A percentile compares a stretch with the other conserved stretches of the same genome.
Conservation (phyloP, 1,140 invertebrate species). For the Dendroctonus ponderosae region DNA sequence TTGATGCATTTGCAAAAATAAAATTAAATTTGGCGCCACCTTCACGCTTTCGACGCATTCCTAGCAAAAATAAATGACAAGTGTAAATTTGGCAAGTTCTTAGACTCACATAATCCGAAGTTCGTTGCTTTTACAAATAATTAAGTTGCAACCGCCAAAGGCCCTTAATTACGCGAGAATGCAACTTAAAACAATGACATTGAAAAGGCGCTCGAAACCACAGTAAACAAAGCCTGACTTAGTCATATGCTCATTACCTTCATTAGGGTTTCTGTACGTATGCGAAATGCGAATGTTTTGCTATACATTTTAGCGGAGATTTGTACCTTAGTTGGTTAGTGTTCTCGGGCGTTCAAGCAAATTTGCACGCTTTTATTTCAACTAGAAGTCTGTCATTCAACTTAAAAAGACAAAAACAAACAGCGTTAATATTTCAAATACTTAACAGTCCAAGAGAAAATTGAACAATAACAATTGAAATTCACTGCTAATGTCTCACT, state of each 20-base stretch:
- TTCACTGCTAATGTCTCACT: too few species aligned
- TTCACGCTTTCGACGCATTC: too few species aligned
- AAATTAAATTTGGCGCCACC: too few species aligned
- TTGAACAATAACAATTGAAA: too few species aligned
- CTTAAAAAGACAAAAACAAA: too few species aligned
- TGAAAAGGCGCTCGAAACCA: slow-evolving; percentile 11
- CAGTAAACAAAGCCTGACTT: slow-evolving; percentile 24
- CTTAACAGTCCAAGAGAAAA: too few species aligned
- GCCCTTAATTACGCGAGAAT: slow-evolving; percentile 19
- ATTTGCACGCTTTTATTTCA: too few species aligned
- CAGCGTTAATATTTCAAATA: too few species aligned
- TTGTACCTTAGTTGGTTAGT: slow-evolving; percentile 4
- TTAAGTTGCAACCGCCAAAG: slow-evolving; percentile 15
- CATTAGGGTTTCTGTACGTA: slow-evolving; percentile 16
- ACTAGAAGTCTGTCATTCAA: too few species aligned
- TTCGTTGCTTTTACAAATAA: slow-evolving; percentile 20
- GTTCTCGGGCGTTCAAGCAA: neutral
- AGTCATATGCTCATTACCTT: slow-evolving; percentile 28
- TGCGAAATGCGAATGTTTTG: slow-evolving; percentile 19
- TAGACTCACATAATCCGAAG: neutral
- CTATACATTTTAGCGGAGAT: slow-evolving; percentile 3
- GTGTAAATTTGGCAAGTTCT: too few species aligned
- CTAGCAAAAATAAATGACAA: too few species aligned
- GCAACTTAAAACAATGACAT: slow-evolving; percentile 26
- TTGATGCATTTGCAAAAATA: too few species aligned